These are phyloP conservation scores for Ctenosaura bakeri DNA, from an alignment of 2,797 vertebrate genomes.

Conservation along the genomic window DNA sequence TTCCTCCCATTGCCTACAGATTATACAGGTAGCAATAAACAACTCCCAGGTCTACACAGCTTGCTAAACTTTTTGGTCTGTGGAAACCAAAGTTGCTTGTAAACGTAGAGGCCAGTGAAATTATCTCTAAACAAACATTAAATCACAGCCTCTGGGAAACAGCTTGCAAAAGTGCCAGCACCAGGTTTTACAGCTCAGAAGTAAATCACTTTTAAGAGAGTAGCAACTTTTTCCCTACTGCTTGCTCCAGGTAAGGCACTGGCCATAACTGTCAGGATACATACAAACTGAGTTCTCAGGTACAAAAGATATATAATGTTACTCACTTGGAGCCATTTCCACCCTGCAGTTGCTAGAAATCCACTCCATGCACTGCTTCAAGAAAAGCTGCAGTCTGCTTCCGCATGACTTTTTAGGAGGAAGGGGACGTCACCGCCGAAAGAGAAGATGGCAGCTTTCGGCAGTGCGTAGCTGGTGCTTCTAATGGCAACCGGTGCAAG, in stretches of 20 bases:
- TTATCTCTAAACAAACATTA: constrained; percentile 61
- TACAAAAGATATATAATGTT: background rate
- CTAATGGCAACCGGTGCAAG: too few species aligned
- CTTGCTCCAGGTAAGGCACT: rapidly evolving
- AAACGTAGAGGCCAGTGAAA: constrained; percentile 50
- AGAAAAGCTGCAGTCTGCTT: background rate
- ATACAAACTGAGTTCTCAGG: too few species aligned
- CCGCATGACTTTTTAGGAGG: background rate
- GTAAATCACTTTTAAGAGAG: constrained; percentile 40
- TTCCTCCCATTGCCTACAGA: constrained; percentile 55
- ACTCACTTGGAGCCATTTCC: rapidly evolving
- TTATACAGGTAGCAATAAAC: constrained; percentile 56
- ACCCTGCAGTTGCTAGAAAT: rapidly evolving
- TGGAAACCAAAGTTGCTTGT: constrained; percentile 48
- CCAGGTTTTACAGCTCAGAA: background rate
- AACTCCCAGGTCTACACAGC: background rate
- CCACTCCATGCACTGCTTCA: background rate
- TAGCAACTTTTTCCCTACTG: background rate
- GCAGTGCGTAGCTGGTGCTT: too few species aligned
- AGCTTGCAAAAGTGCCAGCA: constrained; percentile 16
- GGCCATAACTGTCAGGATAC: background rate
- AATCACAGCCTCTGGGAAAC: constrained; percentile 32
- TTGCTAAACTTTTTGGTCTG: background rate
- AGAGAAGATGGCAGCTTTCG: too few species aligned
- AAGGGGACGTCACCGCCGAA: background rate